These are phyloP conservation scores for Trypoxylon attenuatum DNA, from an alignment of 2,888 invertebrate species.

Conservation along the genomic window DNA sequence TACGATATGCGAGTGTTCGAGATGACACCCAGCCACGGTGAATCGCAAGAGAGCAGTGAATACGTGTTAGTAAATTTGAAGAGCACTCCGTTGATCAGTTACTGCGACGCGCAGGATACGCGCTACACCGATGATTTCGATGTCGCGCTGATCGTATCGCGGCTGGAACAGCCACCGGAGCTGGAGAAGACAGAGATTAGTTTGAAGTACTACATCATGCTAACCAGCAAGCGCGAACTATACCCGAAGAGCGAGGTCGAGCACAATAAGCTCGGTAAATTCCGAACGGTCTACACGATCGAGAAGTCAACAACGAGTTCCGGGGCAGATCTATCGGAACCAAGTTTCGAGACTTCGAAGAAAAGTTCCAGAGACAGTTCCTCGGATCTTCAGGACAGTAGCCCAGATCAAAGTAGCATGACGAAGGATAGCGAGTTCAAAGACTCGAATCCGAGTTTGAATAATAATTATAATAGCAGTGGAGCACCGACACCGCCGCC, in stretches of 20 bases:
- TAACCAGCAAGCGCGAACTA: constrained; percentile 75
- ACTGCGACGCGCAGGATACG: constrained; percentile 78
- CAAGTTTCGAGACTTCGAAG: constrained; percentile 41
- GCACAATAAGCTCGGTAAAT: constrained; percentile 78
- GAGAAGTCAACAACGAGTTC: constrained; percentile 62
- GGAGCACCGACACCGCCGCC: constrained; percentile 70
- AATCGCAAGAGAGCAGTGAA: constrained; percentile 76
- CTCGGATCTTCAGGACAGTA: constrained; percentile 16
- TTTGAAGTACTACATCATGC: constrained; percentile 70
- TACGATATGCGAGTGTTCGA: constrained; percentile 82
- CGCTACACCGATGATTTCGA: constrained; percentile 82
- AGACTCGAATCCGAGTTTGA: constrained; percentile 15
- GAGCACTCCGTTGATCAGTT: constrained; percentile 77
- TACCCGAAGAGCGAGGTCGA: constrained; percentile 80
- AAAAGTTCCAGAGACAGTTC: constrained; percentile 17
- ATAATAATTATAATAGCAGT: constrained; percentile 41
- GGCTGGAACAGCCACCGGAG: constrained; percentile 73
- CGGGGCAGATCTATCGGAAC: constrained; percentile 59
- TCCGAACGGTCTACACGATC: constrained; percentile 78
- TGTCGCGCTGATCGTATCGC: constrained; percentile 81
- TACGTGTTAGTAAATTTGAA: constrained; percentile 80
- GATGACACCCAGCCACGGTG: constrained; percentile 75
- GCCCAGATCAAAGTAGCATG: constrained; percentile 18
- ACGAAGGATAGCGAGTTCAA: constrained; percentile 32
- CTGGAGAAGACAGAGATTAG: constrained; percentile 65